These are phyloP conservation scores for Lemur catta DNA, from an alignment of 2,797 vertebrate species.

Conservation along the genomic window DNA sequence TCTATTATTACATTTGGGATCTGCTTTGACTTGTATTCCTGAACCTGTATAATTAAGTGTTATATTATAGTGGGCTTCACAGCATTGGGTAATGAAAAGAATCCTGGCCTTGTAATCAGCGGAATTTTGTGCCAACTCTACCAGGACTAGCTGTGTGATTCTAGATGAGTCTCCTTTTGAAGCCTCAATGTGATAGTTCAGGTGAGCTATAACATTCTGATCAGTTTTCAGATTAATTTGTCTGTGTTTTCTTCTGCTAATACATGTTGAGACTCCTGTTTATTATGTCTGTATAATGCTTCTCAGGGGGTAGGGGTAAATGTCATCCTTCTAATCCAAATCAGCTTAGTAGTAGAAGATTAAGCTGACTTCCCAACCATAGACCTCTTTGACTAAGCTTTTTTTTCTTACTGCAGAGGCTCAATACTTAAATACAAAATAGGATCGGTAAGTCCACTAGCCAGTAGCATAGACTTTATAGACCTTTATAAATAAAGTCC, in stretches of 20 bases:
- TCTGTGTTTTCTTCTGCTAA: background rate
- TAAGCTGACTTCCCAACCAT: background rate
- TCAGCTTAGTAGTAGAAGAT: background rate
- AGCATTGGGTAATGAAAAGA: constrained; percentile 73
- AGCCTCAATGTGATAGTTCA: background rate
- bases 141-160: constrained; percentile 30
- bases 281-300: background rate
- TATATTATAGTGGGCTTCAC: constrained; percentile 79
- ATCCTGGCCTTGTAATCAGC: constrained; percentile 74
- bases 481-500: constrained; percentile 28
- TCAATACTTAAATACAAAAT: background rate
- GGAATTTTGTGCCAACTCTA: constrained; percentile 56
- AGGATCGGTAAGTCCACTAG: background rate
- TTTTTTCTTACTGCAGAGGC: background rate
- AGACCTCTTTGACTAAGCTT: background rate
- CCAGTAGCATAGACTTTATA: background rate
- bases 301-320: background rate
- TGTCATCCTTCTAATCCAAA: background rate
- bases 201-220: background rate
- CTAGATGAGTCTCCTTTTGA: constrained; percentile 15
- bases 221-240: background rate
- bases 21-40: constrained; percentile 73
- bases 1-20: constrained; percentile 73
- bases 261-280: background rate
- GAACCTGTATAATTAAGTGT: constrained; percentile 76